phyloP scores from a whole-genome alignment of 1,140 invertebrate species.

The Hyles vespertilio region DNA sequence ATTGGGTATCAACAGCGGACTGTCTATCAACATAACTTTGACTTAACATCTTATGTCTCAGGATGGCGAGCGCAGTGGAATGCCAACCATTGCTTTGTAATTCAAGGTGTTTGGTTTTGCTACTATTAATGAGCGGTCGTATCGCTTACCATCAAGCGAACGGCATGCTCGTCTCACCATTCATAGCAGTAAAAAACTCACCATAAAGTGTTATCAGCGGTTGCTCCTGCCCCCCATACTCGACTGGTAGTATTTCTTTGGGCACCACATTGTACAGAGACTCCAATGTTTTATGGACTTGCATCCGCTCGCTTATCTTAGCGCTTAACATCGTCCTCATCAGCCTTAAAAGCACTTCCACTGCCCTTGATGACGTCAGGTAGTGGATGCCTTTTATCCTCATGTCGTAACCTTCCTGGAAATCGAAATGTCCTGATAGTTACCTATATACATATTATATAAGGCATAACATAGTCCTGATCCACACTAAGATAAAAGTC shows the following conservation, averaged over 20 bases:
- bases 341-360: conserved; percentile 26
- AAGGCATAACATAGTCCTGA: too few species aligned
- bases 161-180: too few species aligned
- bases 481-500: too few species aligned
- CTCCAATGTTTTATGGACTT: conserved; percentile 23
- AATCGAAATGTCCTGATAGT: conserved; percentile 2
- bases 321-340: conserved; percentile 28
- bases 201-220: conserved; percentile 26
- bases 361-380: conserved; percentile 24
- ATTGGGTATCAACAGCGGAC: too few species aligned
- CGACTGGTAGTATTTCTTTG: conserved; percentile 29
- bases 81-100: too few species aligned
- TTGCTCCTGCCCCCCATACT: conserved; percentile 34
- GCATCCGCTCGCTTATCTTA: conserved; percentile 27
- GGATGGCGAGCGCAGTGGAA: too few species aligned
- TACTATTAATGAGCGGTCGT: too few species aligned
- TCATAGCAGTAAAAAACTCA: conserved; percentile 15
- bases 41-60: too few species aligned
- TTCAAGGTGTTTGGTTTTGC: too few species aligned
- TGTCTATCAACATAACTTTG: too few species aligned
- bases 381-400: conserved; percentile 31
- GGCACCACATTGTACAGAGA: conserved; percentile 25
- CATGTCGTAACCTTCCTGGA: conserved; percentile 38
- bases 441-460: too few species aligned
- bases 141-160: too few species aligned